A percentile compares a stretch with the other conserved stretches of the same genome.
phyloP scores from a whole-genome alignment of 35 echinoderm and acorn worm species.

The Apostichopus californicus region DNA sequence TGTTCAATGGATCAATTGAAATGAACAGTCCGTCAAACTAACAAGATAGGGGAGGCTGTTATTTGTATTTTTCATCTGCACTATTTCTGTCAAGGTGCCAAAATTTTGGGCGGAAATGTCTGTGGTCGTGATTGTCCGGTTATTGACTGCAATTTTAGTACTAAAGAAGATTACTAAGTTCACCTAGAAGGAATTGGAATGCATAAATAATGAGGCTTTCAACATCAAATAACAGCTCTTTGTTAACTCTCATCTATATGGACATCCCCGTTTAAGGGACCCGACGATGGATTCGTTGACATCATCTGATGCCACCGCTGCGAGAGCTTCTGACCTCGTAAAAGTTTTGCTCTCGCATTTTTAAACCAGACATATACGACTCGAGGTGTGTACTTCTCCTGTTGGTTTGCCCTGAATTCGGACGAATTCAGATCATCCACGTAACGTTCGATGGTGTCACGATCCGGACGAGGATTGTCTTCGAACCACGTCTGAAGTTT shows the following conservation, averaged over 20 bases:
- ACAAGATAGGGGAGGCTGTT: no score
- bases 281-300: not conserved
- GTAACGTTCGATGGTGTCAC: conserved; percentile 79
- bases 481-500: conserved; percentile 93
- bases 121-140: no score
- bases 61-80: no score
- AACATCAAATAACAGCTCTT: not conserved
- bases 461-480: conserved; percentile 76
- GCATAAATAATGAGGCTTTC: no score
- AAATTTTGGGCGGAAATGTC: no score
- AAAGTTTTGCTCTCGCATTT: conserved; percentile 84
- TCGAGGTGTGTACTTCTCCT: conserved; percentile 82
- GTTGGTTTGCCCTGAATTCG: conserved; percentile 75
- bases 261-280: conserved; percentile 29
- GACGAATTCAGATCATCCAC: conserved; percentile 82
- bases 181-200: no score
- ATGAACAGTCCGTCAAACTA: no score
- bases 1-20: no score
- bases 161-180: no score
- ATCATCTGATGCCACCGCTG: conserved; percentile 56
- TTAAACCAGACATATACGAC: conserved; percentile 99
- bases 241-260: not conserved
- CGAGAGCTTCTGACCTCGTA: conserved; percentile 45
- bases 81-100: no score
- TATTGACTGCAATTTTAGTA: no score